Conservation (phyloP, 1,140 invertebrate species). For the Drosophila neocordata region DNA sequence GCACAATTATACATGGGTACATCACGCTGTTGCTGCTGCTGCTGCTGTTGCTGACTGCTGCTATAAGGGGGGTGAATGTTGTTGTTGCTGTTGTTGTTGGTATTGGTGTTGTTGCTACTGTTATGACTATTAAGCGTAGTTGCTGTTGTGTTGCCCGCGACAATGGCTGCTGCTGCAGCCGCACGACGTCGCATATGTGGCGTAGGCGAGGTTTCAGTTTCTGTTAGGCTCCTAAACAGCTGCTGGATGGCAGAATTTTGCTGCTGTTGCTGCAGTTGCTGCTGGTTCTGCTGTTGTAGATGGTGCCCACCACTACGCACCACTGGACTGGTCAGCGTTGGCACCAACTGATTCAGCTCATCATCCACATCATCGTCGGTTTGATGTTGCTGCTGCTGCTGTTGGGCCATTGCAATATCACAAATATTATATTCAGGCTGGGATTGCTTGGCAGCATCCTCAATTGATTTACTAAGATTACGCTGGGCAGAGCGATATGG, state of each 20-base stretch:
- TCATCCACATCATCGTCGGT: conserved; percentile 62
- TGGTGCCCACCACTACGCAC: conserved; percentile 43
- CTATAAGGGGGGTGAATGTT: conserved; percentile 35
- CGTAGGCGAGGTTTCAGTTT: conserved; percentile 64
- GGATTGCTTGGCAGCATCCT: conserved; percentile 73
- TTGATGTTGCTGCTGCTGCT: conserved; percentile 53
- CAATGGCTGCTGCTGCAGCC: conserved; percentile 42
- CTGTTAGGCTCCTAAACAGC: conserved; percentile 64
- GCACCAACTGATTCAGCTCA: conserved; percentile 65
- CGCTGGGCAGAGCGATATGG: conserved; percentile 76
- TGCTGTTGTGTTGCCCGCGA: conserved; percentile 49
- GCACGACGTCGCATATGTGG: conserved; percentile 56
- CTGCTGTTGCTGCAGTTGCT: conserved; percentile 38
- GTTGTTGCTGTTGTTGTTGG: conserved; percentile 28
- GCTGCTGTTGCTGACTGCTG: conserved; percentile 35
- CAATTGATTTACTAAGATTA: conserved; percentile 81
- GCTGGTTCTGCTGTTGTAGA: conserved; percentile 17
- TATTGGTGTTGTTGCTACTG: conserved; percentile 39
- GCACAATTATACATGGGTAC: conserved; percentile 70
- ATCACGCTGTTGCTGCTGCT: conserved; percentile 59
- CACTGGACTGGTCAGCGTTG: conserved; percentile 68
- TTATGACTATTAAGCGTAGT: conserved; percentile 75
- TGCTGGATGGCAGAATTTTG: conserved; percentile 55
- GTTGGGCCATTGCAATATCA: conserved; percentile 68
- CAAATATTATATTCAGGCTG: conserved; percentile 79